Percentiles rank a stretch among this genome's conserved stretches.
Evolutionary conservation across 1,140 invertebrate genomes (phyloP).

Genomic region (Drosophila hydei): DNA sequence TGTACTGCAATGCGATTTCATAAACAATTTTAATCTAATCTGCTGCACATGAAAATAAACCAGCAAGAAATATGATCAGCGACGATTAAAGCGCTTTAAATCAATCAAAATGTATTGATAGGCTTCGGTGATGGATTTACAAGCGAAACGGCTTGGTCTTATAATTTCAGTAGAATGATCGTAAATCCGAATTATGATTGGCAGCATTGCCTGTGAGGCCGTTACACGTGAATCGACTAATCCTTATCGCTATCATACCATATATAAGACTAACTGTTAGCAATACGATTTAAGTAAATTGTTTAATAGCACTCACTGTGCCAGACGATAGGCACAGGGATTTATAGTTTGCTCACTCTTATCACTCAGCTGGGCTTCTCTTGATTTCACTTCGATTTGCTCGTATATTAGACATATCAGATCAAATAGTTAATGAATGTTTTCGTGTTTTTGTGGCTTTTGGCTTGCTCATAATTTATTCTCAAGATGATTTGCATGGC

Average conservation of each 20-base stretch:
- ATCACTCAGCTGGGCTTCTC: neutral
- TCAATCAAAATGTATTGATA: constrained; percentile 70
- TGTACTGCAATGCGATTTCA: constrained; percentile 18
- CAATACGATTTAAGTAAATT: constrained; percentile 49
- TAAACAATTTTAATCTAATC: constrained; percentile 74
- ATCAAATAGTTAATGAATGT: constrained; percentile 15
- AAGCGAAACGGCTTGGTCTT: constrained; percentile 19
- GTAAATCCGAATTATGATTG: constrained; percentile 31
- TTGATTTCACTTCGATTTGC: neutral
- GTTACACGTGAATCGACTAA: constrained; percentile 40
- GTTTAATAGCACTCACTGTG: constrained; percentile 9
- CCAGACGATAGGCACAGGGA: constrained; percentile 50
- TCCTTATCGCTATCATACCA: constrained; percentile 17
- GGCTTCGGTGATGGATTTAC: constrained; percentile 64
- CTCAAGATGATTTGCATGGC: constrained; percentile 41
- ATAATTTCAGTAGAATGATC: constrained; percentile 31
- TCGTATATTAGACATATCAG: constrained; percentile 17
- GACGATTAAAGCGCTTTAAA: constrained; percentile 63
- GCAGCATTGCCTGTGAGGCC: neutral
- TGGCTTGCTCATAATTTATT: constrained; percentile 24
- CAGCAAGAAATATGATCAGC: constrained; percentile 55
- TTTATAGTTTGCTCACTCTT: constrained; percentile 35
- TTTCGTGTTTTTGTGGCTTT: neutral
- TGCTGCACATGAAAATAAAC: constrained; percentile 24
- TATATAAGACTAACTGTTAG: constrained; percentile 4